Evolutionary conservation across 2,888 invertebrate species (phyloP).

Genomic region (Falcaria lacertinaria): DNA sequence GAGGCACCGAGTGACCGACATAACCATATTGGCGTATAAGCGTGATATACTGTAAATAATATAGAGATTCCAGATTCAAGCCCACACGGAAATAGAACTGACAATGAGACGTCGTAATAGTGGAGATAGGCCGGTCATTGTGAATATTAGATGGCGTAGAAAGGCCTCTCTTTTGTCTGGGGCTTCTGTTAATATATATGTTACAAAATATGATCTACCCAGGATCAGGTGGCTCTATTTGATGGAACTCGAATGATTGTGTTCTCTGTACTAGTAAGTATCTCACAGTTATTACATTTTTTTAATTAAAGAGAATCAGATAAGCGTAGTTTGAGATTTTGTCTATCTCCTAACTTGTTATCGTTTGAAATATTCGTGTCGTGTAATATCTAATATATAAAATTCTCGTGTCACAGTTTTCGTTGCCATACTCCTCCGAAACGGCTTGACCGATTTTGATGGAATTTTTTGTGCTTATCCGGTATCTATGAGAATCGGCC

Average conservation of each 20-base stretch:
- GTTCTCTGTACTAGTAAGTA: too few relatives aligned
- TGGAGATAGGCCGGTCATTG: constrained; percentile 10
- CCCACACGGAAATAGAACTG: constrained; percentile 11
- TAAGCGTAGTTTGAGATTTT: too few relatives aligned
- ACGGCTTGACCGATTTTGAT: too few relatives aligned
- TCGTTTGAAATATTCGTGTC: too few relatives aligned
- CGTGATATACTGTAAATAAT: constrained; percentile 9
- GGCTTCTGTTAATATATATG: constrained; percentile 1
- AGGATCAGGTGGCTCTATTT: not conserved
- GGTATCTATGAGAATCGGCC: too few relatives aligned
- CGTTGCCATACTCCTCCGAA: too few relatives aligned
- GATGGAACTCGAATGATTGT: not conserved
- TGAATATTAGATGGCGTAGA: constrained; percentile 9
- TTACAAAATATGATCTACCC: not conserved
- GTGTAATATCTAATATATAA: too few relatives aligned
- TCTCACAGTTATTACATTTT: too few relatives aligned
- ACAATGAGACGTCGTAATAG: constrained; percentile 11
- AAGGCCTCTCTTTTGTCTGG: constrained; percentile 6
- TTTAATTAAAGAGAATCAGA: too few relatives aligned
- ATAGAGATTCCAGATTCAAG: constrained; percentile 6
- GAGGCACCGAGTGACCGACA: constrained; percentile 11
- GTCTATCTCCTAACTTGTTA: too few relatives aligned
- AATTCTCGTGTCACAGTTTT: too few relatives aligned
- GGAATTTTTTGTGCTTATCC: too few relatives aligned
- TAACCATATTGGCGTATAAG: constrained; percentile 12